Evolutionary conservation across 1,140 invertebrate genomes (phyloP).

Genomic region (Pseudomyrmex gracilis): DNA sequence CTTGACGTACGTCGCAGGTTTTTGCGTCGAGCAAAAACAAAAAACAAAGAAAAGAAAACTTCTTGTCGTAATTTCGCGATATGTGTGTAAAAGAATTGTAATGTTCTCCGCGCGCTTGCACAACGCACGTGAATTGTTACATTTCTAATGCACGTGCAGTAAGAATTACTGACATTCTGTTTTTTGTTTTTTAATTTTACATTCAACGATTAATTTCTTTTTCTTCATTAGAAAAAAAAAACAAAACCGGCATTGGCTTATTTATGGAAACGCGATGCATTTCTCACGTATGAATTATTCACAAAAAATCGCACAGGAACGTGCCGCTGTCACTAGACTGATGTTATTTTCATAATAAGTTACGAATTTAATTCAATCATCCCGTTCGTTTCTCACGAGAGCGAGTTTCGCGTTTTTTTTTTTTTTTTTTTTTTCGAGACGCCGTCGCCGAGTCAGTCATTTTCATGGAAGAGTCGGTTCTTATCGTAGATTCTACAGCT

Average conservation of each 20-base stretch:
- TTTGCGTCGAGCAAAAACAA: no score
- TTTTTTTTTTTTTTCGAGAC: constrained; percentile 64
- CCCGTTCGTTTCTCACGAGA: constrained; percentile 29
- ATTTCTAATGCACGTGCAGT: constrained; percentile 12
- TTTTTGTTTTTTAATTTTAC: background rate
- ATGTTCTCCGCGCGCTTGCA: constrained; percentile 11
- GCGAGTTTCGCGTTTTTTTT: no score
- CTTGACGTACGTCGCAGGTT: no score
- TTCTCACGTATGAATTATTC: constrained; percentile 64
- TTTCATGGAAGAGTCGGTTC: constrained; percentile 66
- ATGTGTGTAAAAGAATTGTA: background rate
- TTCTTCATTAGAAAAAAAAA: constrained; percentile 10
- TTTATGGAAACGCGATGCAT: constrained; percentile 40
- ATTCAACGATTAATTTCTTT: constrained; percentile 20
- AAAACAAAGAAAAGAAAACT: background rate
- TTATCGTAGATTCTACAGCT: constrained; percentile 50
- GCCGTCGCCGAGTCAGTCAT: constrained; percentile 16
- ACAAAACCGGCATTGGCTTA: constrained; percentile 1
- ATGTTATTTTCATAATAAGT: constrained; percentile 22
- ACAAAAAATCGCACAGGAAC: constrained; percentile 42
- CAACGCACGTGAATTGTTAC: constrained; percentile 26
- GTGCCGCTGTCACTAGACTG: background rate
- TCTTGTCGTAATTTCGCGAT: background rate
- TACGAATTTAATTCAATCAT: constrained; percentile 58
- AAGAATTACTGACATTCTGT: constrained; percentile 18